Evolutionary conservation across 2,113 vertebrate genomes (phyloP).

Genomic region (Atractosteus spatula): DNA sequence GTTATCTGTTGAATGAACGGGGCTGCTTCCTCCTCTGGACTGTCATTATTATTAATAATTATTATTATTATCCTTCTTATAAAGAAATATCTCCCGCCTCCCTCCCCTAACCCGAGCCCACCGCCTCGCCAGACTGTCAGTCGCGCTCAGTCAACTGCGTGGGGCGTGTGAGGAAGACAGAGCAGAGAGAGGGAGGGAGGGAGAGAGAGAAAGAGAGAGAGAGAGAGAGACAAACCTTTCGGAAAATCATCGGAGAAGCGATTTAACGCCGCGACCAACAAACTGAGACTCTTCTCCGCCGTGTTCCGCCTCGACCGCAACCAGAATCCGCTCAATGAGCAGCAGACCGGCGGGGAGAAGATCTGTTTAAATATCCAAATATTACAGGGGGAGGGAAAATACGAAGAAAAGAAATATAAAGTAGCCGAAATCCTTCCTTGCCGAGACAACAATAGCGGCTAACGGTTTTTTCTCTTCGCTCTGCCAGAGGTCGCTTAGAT

Average conservation of each 20-base stretch:
- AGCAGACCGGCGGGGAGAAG: not conserved
- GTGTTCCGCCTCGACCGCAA: not conserved
- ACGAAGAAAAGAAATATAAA: too few species aligned
- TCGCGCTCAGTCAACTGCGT: not conserved
- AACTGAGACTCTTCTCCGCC: not conserved
- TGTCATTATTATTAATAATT: too few species aligned
- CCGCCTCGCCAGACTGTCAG: not conserved
- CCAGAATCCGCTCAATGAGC: not conserved
- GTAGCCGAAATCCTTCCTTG: too few species aligned
- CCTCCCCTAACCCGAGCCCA: not conserved
- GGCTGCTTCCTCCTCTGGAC: too few species aligned
- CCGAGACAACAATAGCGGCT: too few species aligned
- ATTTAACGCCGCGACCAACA: not conserved
- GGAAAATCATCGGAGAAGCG: not conserved
- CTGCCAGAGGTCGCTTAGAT: too few species aligned
- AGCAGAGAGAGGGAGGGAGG: not conserved
- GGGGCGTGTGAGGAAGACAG: not conserved
- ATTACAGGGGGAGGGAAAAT: too few species aligned
- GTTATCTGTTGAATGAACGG: too few species aligned
- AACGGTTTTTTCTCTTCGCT: too few species aligned
- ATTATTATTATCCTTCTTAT: not conserved
- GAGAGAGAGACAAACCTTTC: slow-evolving; percentile 8
- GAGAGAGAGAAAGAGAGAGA: slow-evolving; percentile 12
- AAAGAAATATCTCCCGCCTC: not conserved
- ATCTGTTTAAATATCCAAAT: too few species aligned